A percentile compares a stretch with the other conserved stretches of the same genome.
These are phyloP conservation scores for Odocoileus virginianus DNA, from an alignment of 2,113 vertebrate species.

Conservation along the genomic window DNA sequence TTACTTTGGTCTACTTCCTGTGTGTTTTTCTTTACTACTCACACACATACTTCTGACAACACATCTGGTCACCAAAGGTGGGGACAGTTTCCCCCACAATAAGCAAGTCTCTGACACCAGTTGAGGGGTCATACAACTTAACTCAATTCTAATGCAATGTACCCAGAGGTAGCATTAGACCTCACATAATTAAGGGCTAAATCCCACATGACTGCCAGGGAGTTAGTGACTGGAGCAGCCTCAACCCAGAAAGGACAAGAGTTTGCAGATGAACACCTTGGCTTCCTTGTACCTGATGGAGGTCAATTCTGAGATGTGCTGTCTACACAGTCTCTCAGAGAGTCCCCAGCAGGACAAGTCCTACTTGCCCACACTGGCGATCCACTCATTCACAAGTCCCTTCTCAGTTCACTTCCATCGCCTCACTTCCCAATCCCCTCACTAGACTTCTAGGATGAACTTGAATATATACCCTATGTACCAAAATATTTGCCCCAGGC, in stretches of 20 bases:
- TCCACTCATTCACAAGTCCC: neutral
- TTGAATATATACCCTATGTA: neutral
- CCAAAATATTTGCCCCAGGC: neutral
- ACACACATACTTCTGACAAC: neutral
- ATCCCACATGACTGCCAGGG: neutral
- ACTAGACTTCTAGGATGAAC: neutral
- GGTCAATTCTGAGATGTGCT: neutral
- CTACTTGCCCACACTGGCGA: neutral
- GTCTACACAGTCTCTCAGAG: neutral
- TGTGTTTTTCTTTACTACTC: neutral
- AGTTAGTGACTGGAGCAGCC: neutral
- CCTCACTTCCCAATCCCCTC: neutral
- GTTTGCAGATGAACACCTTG: neutral
- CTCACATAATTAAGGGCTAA: neutral
- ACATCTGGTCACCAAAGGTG: neutral
- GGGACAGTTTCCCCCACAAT: neutral
- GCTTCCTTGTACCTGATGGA: neutral
- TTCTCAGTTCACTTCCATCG: neutral
- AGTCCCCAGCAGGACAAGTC: neutral
- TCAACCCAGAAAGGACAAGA: neutral
- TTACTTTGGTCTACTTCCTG: neutral
- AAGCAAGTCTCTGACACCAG: neutral
- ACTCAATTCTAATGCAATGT: neutral
- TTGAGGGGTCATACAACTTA: neutral
- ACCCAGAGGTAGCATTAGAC: neutral